Evolutionary conservation across 2,888 invertebrate species (phyloP).

Genomic region (Eupithecia abbreviata): DNA sequence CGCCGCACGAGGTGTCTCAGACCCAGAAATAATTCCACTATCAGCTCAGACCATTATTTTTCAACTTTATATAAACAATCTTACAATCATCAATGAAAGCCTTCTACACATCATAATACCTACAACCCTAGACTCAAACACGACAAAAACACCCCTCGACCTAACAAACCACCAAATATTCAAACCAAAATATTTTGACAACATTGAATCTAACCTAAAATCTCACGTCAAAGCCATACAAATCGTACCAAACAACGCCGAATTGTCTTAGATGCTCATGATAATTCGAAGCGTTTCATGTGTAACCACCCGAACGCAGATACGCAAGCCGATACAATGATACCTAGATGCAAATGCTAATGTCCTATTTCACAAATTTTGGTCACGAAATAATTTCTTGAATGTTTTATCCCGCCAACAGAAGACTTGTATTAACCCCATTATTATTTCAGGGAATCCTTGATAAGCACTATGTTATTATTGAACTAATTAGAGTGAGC

Average conservation of each 20-base stretch:
- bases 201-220: slow-evolving; percentile 83
- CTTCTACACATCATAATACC: slow-evolving; percentile 2
- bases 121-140: slow-evolving; percentile 25
- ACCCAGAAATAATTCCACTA: slow-evolving; percentile 37
- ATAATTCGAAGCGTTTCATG: slow-evolving; percentile 63
- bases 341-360: slow-evolving; percentile 83
- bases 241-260: slow-evolving; percentile 59
- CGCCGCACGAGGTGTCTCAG: slow-evolving; percentile 67
- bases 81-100: slow-evolving; percentile 20
- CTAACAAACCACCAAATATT: slow-evolving; percentile 45
- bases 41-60: slow-evolving; percentile 18
- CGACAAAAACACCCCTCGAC: slow-evolving; percentile 19
- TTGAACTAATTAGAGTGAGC: slow-evolving; percentile 80
- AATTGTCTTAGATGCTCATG: slow-evolving; percentile 57
- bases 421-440: slow-evolving; percentile 46
- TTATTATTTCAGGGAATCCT: slow-evolving; percentile 46
- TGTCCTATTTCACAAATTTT: slow-evolving; percentile 83
- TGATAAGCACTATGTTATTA: slow-evolving; percentile 52
- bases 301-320: slow-evolving; percentile 73
- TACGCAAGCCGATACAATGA: slow-evolving; percentile 82
- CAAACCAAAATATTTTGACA: slow-evolving; percentile 72
- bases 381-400: slow-evolving; percentile 71
- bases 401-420: slow-evolving; percentile 55
- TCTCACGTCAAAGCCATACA: slow-evolving; percentile 72
- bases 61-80: background rate